Evolutionary conservation across 1,140 invertebrate genomes (phyloP).

Genomic region (Trinorchestia longiramus): DNA sequence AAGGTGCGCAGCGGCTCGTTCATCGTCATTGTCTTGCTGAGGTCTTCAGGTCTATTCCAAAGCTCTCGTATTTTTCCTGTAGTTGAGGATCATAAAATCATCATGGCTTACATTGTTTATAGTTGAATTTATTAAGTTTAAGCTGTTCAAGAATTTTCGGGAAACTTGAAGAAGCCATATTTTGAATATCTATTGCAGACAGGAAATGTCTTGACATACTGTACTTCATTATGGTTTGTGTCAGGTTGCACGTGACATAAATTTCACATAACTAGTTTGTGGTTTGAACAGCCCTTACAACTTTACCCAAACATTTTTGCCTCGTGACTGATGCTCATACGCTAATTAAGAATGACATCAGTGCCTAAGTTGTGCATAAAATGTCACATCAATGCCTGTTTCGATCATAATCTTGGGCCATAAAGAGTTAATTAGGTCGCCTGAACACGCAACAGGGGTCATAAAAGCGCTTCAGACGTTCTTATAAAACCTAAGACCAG

Average conservation of each 20-base stretch:
- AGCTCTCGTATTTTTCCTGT: no score
- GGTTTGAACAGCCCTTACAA: not conserved
- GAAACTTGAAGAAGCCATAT: not conserved
- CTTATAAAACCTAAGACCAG: not conserved
- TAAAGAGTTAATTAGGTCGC: not conserved
- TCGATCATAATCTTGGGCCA: not conserved
- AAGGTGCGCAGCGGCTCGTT: not conserved
- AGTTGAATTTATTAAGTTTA: not conserved
- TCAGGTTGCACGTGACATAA: not conserved
- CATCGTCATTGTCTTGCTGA: not conserved
- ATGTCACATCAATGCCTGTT: not conserved
- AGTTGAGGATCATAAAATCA: no score
- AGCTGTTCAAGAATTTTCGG: not conserved
- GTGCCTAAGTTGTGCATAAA: not conserved
- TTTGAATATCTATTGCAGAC: not conserved
- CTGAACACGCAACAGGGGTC: not conserved
- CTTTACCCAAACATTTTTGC: not conserved
- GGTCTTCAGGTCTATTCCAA: no score
- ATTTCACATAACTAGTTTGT: not conserved
- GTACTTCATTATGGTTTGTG: not conserved
- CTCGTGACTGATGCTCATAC: not conserved
- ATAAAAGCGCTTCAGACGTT: not conserved
- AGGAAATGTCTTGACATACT: not conserved
- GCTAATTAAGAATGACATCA: not conserved
- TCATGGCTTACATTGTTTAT: not conserved